phyloP scores from a whole-genome alignment of 2,113 vertebrate genomes.

The Gymnobelideus leadbeateri region DNA sequence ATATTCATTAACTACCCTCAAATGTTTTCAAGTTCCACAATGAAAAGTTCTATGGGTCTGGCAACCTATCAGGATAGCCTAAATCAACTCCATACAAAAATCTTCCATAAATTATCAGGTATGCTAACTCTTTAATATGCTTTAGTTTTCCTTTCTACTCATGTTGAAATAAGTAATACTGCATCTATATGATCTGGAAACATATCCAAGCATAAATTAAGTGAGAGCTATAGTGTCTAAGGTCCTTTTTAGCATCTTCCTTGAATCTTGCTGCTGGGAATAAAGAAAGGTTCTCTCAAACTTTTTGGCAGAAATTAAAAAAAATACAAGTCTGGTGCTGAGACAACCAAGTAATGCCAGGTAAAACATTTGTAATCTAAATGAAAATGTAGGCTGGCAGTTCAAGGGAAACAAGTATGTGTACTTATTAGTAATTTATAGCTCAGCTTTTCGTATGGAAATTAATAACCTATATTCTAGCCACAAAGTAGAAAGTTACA shows the following conservation, averaged over 20 bases:
- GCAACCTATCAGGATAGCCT: background rate
- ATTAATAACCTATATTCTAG: background rate
- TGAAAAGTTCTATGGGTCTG: background rate
- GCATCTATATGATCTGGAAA: constrained; percentile 17
- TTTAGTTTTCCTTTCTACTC: constrained; percentile 12
- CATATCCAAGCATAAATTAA: constrained; percentile 23
- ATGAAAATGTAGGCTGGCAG: constrained; percentile 9
- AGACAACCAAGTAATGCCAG: constrained; percentile 19
- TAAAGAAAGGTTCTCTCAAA: background rate
- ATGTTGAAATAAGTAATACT: constrained; percentile 41
- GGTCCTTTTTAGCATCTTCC: background rate
- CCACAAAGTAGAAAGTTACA: constrained; percentile 3
- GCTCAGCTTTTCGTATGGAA: constrained; percentile 22
- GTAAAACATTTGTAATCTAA: constrained; percentile 29
- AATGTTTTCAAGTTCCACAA: background rate
- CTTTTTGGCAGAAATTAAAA: constrained; percentile 12
- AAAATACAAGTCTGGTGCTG: background rate
- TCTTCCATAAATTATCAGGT: constrained; percentile 8
- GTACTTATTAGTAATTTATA: background rate
- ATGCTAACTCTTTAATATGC: constrained; percentile 28
- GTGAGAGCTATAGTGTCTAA: background rate
- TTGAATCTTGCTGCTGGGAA: background rate
- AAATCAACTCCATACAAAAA: background rate
- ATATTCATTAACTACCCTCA: background rate
- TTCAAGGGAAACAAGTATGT: background rate